phyloP scores from a whole-genome alignment of 2,888 invertebrate genomes.

The Stratiomys singularior region DNA sequence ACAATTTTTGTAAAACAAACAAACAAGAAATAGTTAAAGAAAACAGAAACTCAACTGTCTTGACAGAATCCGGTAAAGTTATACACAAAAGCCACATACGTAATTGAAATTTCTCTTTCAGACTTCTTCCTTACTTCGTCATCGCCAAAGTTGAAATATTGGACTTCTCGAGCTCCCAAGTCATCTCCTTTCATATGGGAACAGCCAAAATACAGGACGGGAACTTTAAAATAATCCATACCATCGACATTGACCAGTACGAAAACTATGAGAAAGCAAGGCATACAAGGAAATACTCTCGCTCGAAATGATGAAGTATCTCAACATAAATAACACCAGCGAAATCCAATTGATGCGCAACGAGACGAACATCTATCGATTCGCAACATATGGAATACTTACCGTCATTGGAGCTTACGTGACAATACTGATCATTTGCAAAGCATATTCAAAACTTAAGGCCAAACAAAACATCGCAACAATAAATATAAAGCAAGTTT shows the following conservation, averaged over 20 bases:
- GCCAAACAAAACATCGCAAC: too few relatives aligned
- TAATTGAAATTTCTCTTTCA: neutral
- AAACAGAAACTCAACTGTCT: slow-evolving; percentile 38
- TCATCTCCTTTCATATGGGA: neutral
- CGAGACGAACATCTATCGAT: too few relatives aligned
- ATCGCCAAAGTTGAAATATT: neutral
- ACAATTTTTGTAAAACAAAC: slow-evolving; percentile 49
- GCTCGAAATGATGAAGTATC: too few relatives aligned
- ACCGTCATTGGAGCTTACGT: too few relatives aligned
- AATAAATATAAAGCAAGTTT: too few relatives aligned
- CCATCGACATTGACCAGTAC: neutral
- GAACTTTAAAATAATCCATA: neutral
- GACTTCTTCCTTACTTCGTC: neutral
- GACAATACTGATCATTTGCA: neutral
- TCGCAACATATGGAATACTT: too few relatives aligned
- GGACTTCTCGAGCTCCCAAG: neutral
- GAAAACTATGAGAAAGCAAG: too few relatives aligned
- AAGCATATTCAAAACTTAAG: neutral
- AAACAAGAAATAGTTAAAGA: slow-evolving; percentile 49
- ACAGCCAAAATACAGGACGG: too few relatives aligned
- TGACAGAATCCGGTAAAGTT: slow-evolving; percentile 38
- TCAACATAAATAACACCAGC: too few relatives aligned
- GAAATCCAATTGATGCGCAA: too few relatives aligned
- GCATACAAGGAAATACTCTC: too few relatives aligned
- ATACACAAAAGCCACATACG: slow-evolving; percentile 6